phyloP scores from a whole-genome alignment of 2,113 vertebrate species.

The Channa argus region DNA sequence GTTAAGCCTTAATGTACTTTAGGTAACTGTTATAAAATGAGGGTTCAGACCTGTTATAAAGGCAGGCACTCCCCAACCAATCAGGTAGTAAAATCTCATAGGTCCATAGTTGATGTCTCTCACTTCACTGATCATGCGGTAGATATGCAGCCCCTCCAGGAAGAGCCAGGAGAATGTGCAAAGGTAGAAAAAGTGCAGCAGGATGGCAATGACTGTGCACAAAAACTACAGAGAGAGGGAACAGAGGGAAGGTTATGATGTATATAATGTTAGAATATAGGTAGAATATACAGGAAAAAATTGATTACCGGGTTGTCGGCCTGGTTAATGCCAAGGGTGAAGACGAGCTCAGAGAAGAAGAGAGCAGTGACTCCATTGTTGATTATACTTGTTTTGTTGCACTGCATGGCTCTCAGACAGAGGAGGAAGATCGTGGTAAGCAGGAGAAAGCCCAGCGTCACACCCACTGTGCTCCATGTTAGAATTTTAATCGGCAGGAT shows the following conservation, averaged over 20 bases:
- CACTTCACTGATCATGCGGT: constrained; percentile 91
- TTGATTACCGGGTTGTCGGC: constrained; percentile 88
- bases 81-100: constrained; percentile 96
- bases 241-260: too few species aligned
- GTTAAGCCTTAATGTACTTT: too few species aligned
- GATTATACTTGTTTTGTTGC: constrained; percentile 91
- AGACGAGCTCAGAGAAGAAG: constrained; percentile 91
- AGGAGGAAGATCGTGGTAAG: constrained; percentile 89
- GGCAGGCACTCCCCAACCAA: constrained; percentile 95
- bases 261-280: not conserved
- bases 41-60: constrained; percentile 89
- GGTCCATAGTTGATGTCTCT: constrained; percentile 92
- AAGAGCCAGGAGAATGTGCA: constrained; percentile 95
- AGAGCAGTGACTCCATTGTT: constrained; percentile 87
- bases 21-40: not conserved
- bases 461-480: constrained; percentile 88
- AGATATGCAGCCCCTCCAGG: constrained; percentile 92
- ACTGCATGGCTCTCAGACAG: constrained; percentile 83
- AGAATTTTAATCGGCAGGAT: constrained; percentile 91
- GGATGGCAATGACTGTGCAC: constrained; percentile 94
- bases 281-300: not conserved
- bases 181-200: constrained; percentile 96
- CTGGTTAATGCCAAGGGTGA: constrained; percentile 95
- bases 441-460: constrained; percentile 89
- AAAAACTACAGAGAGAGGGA: constrained; percentile 84